Evolutionary conservation across 2,888 invertebrate genomes (phyloP).

Genomic region (Loripinus fragilis): DNA sequence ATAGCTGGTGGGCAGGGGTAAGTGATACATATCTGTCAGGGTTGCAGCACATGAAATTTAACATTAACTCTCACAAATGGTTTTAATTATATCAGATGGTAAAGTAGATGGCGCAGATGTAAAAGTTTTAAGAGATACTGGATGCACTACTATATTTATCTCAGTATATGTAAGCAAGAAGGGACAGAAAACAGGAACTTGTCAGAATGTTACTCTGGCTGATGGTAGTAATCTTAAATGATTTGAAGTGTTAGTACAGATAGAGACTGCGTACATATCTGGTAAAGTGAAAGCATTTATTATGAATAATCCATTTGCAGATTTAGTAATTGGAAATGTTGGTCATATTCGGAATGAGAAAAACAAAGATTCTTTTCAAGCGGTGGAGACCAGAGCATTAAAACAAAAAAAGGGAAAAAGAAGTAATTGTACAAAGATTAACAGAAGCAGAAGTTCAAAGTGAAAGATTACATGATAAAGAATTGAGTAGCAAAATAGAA

Average conservation of each 20-base stretch:
- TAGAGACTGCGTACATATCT: conserved; percentile 2
- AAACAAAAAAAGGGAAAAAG: too few species aligned
- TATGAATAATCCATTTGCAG: conserved; percentile 20
- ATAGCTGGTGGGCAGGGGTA: too few species aligned
- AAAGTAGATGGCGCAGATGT: not conserved
- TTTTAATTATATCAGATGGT: not conserved
- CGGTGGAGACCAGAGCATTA: too few species aligned
- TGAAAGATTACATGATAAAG: too few species aligned
- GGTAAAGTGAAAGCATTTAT: conserved; percentile 10
- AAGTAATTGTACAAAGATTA: too few species aligned
- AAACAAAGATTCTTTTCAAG: too few species aligned
- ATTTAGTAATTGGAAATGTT: conserved; percentile 18
- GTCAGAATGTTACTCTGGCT: not conserved
- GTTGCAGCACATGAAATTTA: too few species aligned
- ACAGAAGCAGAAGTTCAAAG: too few species aligned
- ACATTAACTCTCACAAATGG: too few species aligned
- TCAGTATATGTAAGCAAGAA: not conserved
- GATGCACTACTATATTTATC: conserved; percentile 12
- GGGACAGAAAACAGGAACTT: not conserved
- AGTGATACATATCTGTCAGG: too few species aligned
- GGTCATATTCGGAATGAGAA: too few species aligned
- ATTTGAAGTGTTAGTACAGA: not conserved
- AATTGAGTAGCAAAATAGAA: too few species aligned
- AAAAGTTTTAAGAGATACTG: conserved; percentile 13
- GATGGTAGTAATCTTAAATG: not conserved